Percentiles rank a stretch among this genome's conserved stretches.
phyloP scores from a whole-genome alignment of 2,113 vertebrate species.

The Muntiacus muntjak region DNA sequence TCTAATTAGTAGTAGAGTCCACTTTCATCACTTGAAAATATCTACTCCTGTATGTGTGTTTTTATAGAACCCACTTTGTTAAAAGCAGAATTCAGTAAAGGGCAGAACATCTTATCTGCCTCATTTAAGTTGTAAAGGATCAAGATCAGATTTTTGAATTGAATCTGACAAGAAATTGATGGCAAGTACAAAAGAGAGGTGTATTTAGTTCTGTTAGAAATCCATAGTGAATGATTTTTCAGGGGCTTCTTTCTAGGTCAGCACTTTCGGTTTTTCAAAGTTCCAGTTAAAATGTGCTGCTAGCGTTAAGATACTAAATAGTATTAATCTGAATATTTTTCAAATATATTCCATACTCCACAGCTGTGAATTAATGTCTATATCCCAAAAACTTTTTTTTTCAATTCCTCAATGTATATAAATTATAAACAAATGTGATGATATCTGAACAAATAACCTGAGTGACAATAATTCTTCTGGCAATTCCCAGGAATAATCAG shows the following conservation, averaged over 20 bases:
- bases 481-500: constrained; percentile 65
- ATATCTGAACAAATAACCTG: constrained; percentile 45
- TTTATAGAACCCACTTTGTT: neutral
- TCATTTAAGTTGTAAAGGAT: constrained; percentile 25
- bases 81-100: neutral
- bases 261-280: constrained; percentile 73
- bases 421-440: constrained; percentile 63
- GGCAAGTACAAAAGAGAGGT: neutral
- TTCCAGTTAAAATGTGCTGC: constrained; percentile 65
- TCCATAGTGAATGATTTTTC: constrained; percentile 72
- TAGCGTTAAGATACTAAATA: constrained; percentile 68
- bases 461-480: constrained; percentile 51
- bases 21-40: neutral
- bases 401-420: constrained; percentile 37
- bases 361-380: constrained; percentile 16
- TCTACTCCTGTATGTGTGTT: neutral
- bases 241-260: constrained; percentile 70
- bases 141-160: constrained; percentile 47
- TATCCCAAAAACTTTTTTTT: constrained; percentile 55
- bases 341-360: constrained; percentile 47
- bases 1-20: neutral
- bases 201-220: constrained; percentile 58
- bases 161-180: constrained; percentile 56
- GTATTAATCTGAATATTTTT: constrained; percentile 55
- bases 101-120: neutral